A percentile compares a stretch with the other conserved stretches of the same genome.
phyloP scores from a whole-genome alignment of 2,888 invertebrate genomes.

The Rosalia funebris region DNA sequence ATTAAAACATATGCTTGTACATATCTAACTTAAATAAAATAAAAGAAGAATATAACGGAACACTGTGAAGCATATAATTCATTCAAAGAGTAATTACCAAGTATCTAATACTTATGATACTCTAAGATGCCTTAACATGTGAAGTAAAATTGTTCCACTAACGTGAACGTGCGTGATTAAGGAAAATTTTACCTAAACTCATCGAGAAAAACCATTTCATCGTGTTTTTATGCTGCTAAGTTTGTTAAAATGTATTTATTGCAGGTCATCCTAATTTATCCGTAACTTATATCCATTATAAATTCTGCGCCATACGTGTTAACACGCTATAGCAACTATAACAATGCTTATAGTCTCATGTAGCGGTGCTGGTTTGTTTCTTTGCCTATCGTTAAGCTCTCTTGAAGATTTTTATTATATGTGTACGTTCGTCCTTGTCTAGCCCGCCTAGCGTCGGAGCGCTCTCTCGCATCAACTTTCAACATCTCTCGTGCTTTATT shows the following conservation, averaged over 20 bases:
- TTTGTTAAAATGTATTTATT: slow-evolving; percentile 31
- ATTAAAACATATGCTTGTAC: no score
- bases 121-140: no score
- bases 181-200: slow-evolving; percentile 20
- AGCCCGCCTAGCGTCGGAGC: slow-evolving; percentile 17
- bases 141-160: no score
- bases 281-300: slow-evolving; percentile 44
- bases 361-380: slow-evolving; percentile 43
- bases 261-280: slow-evolving; percentile 35
- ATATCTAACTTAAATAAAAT: no score
- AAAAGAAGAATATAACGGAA: no score
- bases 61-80: no score
- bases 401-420: slow-evolving; percentile 39
- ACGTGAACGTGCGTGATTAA: no score
- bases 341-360: slow-evolving; percentile 42
- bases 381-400: slow-evolving; percentile 45
- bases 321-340: slow-evolving; percentile 51
- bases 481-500: slow-evolving; percentile 54
- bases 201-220: neutral
- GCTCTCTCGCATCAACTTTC: slow-evolving; percentile 37
- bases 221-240: slow-evolving; percentile 19
- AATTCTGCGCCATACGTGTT: slow-evolving; percentile 49
- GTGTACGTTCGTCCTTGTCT: slow-evolving; percentile 31
- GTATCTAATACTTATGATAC: no score
- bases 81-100: no score